Evolutionary conservation across 2,888 invertebrate genomes (phyloP), one percentile per base, ranked within the genome.

Genomic region (Dolichomitus sp.): DNA sequence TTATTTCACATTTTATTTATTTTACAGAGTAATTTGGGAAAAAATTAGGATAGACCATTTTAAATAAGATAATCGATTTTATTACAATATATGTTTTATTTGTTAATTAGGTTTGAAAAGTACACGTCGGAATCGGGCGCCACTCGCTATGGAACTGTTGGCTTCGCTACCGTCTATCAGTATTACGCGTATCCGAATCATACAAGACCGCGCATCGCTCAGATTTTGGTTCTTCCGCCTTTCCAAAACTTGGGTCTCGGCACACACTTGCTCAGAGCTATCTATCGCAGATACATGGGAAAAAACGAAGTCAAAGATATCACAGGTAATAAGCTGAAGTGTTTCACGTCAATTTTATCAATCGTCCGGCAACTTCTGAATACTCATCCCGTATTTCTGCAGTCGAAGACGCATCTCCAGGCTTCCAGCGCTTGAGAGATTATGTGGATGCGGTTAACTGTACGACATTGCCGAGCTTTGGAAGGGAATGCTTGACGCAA

Each of bases 371-470:
- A 14, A 30, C 17, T 42, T 65, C 70, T 42, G 4, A 42, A 23
- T 40, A 37, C 30, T 27, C 6, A 61, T 45, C n/a, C 48, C 17
- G 5, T 6, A 4, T 48, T 48, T 95, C 96, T 91, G 94, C 95
- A 94, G 99, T 99, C 37, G 99, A 99, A 94, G 99, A 98, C 94
- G 99, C 99, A 0, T 99, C 99, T 0, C 96, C 97, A 84, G 96
- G 97, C 75, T 99, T 99, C 91, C 97, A 98, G 92, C 95, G 97
- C 78, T 95, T 99, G 85, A 95, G 99, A 86, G 99, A 99, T 94
- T 98, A 96, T 93, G 96, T 99, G 0, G 99, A 99, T 92, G 95
- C 96, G 4, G 95, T 95, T 81, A 96, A 97, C 89, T 97, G 98
- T 90, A 94, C 95, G 88, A 94, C 94, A 12, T 94, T 99, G 48